These are phyloP conservation scores for Patella ulyssiponensis DNA, from an alignment of 2,888 invertebrate genomes.

Conservation along the genomic window DNA sequence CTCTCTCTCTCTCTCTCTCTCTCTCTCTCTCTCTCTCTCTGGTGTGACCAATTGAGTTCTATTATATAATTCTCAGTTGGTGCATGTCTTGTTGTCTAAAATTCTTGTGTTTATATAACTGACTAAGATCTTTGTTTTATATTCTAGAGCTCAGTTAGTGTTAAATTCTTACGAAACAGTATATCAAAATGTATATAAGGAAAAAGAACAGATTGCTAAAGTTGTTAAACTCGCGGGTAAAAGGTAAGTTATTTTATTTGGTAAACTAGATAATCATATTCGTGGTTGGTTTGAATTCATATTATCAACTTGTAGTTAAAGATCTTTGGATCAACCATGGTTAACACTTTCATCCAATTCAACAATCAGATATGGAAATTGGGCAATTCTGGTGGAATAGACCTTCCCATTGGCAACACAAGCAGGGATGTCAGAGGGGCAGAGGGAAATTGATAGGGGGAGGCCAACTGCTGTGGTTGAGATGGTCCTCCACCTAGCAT, in stretches of 20 bases:
- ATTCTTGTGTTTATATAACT: too few species aligned
- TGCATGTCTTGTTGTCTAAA: too few species aligned
- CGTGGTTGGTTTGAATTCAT: not conserved
- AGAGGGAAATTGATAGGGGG: not conserved
- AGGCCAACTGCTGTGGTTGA: too few species aligned
- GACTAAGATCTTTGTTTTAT: not conserved
- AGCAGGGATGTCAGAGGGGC: not conserved
- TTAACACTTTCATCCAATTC: not conserved
- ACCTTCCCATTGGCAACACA: not conserved
- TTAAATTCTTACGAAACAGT: slow-evolving; percentile 42
- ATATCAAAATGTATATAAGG: slow-evolving; percentile 46
- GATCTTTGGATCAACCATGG: too few species aligned
- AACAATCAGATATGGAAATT: slow-evolving; percentile 22
- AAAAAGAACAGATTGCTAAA: slow-evolving; percentile 30
- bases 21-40: too few species aligned
- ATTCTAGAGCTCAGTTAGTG: not conserved
- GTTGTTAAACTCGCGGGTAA: slow-evolving; percentile 48
- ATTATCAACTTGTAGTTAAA: too few species aligned
- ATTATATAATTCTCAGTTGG: too few species aligned
- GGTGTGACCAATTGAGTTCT: too few species aligned
- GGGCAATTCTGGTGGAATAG: not conserved
- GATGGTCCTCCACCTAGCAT: too few species aligned
- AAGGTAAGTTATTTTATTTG: slow-evolving; percentile 38
- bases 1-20: too few species aligned
- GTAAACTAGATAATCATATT: not conserved